Evolutionary conservation across 2,888 invertebrate genomes (phyloP).

Genomic region (Orchesella flavescens): DNA sequence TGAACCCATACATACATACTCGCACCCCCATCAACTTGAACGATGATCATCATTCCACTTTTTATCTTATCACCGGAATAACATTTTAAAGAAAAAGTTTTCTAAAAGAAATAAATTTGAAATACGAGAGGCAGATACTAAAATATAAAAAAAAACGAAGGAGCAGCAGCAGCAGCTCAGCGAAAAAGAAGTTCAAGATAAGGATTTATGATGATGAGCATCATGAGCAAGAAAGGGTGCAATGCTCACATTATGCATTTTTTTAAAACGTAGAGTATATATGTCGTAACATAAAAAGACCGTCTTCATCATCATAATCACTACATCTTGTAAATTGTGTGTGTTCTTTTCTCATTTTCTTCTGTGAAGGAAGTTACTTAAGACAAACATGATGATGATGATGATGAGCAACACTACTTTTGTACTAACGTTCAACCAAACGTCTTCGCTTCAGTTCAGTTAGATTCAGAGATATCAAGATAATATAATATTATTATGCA

Average conservation of each 20-base stretch:
- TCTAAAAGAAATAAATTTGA: slow-evolving; percentile 54
- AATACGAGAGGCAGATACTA: no score
- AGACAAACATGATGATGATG: slow-evolving; percentile 8
- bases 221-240: slow-evolving; percentile 29
- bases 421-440: neutral
- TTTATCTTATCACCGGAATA: slow-evolving; percentile 61
- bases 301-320: no score
- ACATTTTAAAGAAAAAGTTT: slow-evolving; percentile 40
- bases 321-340: slow-evolving; percentile 24
- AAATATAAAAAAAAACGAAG: no score
- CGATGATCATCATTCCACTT: slow-evolving; percentile 11
- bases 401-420: neutral
- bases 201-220: slow-evolving; percentile 56
- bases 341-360: slow-evolving; percentile 15
- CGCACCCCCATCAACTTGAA: no score
- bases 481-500: neutral
- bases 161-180: no score
- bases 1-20: neutral
- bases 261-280: neutral
- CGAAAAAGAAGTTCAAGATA: slow-evolving; percentile 57
- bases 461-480: neutral
- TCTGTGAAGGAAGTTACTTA: slow-evolving; percentile 62
- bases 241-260: slow-evolving; percentile 43
- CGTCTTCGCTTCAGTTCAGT: no score
- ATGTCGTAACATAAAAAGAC: neutral